phyloP scores from a whole-genome alignment of 2,888 invertebrate species.

The Seira musarum region DNA sequence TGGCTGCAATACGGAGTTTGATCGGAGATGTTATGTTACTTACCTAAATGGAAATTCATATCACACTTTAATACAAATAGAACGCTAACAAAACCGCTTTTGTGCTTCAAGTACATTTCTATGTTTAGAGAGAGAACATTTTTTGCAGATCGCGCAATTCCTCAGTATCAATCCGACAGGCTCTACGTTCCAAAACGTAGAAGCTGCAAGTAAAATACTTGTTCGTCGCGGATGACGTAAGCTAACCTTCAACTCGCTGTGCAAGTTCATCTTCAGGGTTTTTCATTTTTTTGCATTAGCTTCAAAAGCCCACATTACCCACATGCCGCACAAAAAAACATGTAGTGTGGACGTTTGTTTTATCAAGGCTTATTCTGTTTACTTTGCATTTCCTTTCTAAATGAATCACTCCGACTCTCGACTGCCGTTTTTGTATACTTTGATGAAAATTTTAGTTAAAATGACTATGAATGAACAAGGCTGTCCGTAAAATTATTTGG shows the following conservation, averaged over 20 bases:
- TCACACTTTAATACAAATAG: too few relatives aligned
- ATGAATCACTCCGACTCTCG: neutral
- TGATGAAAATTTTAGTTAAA: too few relatives aligned
- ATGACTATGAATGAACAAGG: too few relatives aligned
- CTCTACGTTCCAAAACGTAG: neutral
- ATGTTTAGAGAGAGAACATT: neutral
- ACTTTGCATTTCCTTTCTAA: neutral
- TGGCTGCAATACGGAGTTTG: too few relatives aligned
- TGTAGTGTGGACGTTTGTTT: neutral
- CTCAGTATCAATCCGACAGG: neutral
- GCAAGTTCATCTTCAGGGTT: constrained; percentile 60
- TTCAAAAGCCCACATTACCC: neutral
- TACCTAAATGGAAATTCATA: too few relatives aligned
- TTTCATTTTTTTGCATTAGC: constrained; percentile 10
- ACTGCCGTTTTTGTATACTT: too few relatives aligned
- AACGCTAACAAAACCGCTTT: too few relatives aligned
- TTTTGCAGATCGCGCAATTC: neutral
- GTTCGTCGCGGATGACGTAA: constrained; percentile 55
- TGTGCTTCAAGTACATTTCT: neutral
- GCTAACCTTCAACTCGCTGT: constrained; percentile 61
- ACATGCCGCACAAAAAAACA: neutral
- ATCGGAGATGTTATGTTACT: neutral
- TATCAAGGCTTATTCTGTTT: neutral
- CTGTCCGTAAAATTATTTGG: neutral
- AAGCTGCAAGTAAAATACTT: constrained; percentile 1